Percentiles rank a stretch among this genome's conserved stretches.
Evolutionary conservation across 2,113 vertebrate species (phyloP).

Genomic region (Sterrhoptilus dennistouni): DNA sequence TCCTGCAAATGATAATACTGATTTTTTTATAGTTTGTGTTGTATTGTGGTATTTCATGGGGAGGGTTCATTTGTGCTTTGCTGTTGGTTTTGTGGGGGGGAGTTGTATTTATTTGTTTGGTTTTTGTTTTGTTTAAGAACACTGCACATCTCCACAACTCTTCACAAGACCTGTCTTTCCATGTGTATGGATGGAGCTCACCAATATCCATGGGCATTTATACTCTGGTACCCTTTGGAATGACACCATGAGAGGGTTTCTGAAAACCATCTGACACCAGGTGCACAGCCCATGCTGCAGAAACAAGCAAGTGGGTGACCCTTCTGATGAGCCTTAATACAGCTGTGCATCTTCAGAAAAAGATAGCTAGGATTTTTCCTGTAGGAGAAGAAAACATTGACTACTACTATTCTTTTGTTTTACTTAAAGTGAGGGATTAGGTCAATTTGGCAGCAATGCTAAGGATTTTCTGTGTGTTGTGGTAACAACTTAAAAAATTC

Average conservation of each 20-base stretch:
- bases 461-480: constrained; percentile 46
- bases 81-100: neutral
- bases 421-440: constrained; percentile 14
- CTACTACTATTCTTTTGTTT: neutral
- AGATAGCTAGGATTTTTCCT: neutral
- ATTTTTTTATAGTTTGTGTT: neutral
- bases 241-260: neutral
- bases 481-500: constrained; percentile 47
- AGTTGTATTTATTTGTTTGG: neutral
- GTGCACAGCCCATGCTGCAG: neutral
- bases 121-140: neutral
- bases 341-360: neutral
- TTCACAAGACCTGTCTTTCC: neutral
- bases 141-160: neutral
- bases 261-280: neutral
- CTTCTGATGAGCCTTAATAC: neutral
- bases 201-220: neutral
- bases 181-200: neutral
- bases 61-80: neutral
- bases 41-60: accelerated
- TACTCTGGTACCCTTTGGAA: neutral
- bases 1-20: neutral
- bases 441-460: neutral
- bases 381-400: neutral
- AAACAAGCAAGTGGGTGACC: neutral